Conservation (phyloP, 2,113 vertebrate species). For the Laticauda colubrina region DNA sequence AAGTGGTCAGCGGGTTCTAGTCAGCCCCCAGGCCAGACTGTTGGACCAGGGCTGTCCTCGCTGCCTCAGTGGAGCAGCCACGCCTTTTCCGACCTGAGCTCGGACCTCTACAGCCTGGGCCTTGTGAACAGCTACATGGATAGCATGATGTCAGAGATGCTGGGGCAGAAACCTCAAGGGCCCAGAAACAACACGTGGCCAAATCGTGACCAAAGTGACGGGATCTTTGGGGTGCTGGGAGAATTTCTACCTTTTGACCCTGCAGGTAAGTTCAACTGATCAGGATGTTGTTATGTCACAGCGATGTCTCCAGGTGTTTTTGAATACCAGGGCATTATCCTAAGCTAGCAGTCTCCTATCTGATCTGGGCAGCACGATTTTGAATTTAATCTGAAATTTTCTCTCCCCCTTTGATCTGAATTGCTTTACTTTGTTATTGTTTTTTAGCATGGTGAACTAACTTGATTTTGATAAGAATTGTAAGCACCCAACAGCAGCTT, state of each 20-base stretch:
- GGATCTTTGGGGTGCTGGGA: conserved; percentile 90
- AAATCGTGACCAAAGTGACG: conserved; percentile 94
- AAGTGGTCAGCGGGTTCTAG: conserved; percentile 85
- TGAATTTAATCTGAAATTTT: neutral
- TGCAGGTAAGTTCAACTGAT: conserved; percentile 78
- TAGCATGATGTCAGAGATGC: conserved; percentile 93
- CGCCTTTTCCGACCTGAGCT: conserved; percentile 88
- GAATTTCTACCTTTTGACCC: conserved; percentile 95
- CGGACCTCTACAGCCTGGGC: conserved; percentile 94
- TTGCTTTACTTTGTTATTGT: neutral
- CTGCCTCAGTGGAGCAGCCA: conserved; percentile 88
- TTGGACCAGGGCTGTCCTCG: conserved; percentile 82
- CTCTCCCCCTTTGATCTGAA: neutral
- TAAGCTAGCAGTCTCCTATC: neutral
- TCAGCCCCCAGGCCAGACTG: conserved; percentile 77
- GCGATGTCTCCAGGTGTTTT: neutral
- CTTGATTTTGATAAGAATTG: neutral
- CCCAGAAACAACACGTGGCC: conserved; percentile 99
- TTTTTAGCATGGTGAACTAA: neutral
- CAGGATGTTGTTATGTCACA: neutral
- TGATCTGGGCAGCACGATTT: too few species aligned
- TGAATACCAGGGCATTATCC: neutral
- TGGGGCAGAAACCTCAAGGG: conserved; percentile 94
- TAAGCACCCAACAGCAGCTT: neutral
- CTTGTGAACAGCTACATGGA: conserved; percentile 98